Percentiles rank a stretch among this genome's conserved stretches.
Conservation (phyloP, 2,888 invertebrate genomes). For the Urechis unicinctus region DNA sequence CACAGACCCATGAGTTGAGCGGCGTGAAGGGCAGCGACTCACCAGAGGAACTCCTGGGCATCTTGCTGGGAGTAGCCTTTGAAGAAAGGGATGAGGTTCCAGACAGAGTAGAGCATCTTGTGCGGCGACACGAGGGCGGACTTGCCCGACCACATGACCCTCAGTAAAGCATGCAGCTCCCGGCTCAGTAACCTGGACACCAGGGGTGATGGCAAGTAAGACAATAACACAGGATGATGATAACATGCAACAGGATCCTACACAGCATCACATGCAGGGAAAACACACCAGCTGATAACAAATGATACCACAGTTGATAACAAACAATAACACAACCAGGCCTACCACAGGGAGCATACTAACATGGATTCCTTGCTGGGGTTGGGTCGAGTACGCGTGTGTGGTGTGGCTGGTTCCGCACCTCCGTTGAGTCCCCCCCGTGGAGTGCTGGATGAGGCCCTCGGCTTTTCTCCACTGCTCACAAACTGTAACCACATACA, state of each 20-base stretch:
- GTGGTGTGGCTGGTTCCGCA: background rate
- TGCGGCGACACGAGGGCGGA: conserved; percentile 48
- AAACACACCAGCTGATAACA: too few species aligned
- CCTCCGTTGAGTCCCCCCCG: background rate
- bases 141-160: conserved; percentile 49
- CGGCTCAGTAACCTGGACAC: conserved; percentile 35
- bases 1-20: too few species aligned
- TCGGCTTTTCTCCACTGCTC: too few species aligned
- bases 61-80: conserved; percentile 49
- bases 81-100: conserved; percentile 45
- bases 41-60: conserved; percentile 50
- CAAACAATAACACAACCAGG: background rate
- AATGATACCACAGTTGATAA: too few species aligned
- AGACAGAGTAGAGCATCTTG: conserved; percentile 43
- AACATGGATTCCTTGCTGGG: too few species aligned
- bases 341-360: too few species aligned
- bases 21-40: conserved; percentile 4
- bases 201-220: background rate
- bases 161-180: conserved; percentile 43
- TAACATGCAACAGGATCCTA: too few species aligned
- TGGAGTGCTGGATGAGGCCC: too few species aligned
- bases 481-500: too few species aligned
- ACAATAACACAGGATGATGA: too few species aligned
- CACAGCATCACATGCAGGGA: too few species aligned
- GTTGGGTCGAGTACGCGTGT: too few species aligned